Percentiles rank a stretch among this genome's conserved stretches.
These are phyloP conservation scores for Drosophila dives DNA, from an alignment of 2,888 invertebrate genomes.

Conservation along the genomic window DNA sequence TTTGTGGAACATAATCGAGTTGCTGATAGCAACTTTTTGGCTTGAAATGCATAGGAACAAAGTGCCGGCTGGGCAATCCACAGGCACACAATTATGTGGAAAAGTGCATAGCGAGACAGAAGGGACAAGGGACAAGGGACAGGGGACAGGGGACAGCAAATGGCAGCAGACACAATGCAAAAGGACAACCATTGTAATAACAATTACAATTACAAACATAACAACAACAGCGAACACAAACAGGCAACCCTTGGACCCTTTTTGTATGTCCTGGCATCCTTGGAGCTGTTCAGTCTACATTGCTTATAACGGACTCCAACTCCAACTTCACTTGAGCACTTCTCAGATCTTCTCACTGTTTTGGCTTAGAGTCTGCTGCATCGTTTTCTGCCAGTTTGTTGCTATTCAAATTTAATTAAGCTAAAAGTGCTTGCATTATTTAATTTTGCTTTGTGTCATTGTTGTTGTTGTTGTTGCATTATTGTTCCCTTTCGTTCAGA, in stretches of 20 bases:
- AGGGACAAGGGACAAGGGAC: not conserved
- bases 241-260: constrained; percentile 39
- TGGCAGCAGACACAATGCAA: constrained; percentile 52
- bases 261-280: constrained; percentile 27
- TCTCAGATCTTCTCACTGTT: constrained; percentile 42
- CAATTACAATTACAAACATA: constrained; percentile 68
- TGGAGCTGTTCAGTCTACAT: constrained; percentile 23
- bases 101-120: constrained; percentile 66
- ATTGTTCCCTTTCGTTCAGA: constrained; percentile 25
- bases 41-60: constrained; percentile 44
- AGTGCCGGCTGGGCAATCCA: constrained; percentile 41
- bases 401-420: constrained; percentile 80
- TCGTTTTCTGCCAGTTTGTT: constrained; percentile 67
- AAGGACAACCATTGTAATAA: constrained; percentile 75
- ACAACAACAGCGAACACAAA: constrained; percentile 28
- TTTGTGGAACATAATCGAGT: constrained; percentile 6
- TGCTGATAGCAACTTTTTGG: constrained; percentile 48
- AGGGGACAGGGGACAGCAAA: constrained; percentile 42
- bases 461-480: constrained; percentile 20
- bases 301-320: constrained; percentile 14
- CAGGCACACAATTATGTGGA: constrained; percentile 77
- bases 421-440: constrained; percentile 81
- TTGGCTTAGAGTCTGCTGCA: constrained; percentile 56
- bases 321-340: not conserved
- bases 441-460: constrained; percentile 72